Conservation (phyloP, 1,140 invertebrate species). For the Cydia splendana region DNA sequence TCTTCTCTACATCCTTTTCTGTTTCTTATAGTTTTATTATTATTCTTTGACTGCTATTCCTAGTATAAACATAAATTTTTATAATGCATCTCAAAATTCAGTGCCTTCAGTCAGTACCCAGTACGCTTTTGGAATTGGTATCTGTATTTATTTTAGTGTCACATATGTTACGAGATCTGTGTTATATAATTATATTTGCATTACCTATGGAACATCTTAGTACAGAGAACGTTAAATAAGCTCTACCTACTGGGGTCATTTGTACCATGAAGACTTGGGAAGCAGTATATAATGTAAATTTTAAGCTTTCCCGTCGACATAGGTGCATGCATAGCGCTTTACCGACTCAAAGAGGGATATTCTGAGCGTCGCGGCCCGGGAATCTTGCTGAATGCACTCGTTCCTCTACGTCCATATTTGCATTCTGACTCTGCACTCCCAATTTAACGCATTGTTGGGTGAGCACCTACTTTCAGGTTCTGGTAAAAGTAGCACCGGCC, state of each 20-base stretch:
- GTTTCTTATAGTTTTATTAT: too few species aligned
- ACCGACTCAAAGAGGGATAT: conserved; percentile 34
- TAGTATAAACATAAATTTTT: too few species aligned
- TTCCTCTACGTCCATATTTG: conserved; percentile 47
- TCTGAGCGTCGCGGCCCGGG: conserved; percentile 26
- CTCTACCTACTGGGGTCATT: not conserved
- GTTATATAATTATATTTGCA: too few species aligned
- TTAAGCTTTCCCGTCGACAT: conserved; percentile 19
- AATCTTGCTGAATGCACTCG: conserved; percentile 47
- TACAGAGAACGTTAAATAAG: not conserved
- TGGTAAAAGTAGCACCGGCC: not conserved
- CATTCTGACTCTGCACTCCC: conserved; percentile 50
- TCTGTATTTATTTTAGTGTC: too few species aligned
- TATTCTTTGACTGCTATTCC: too few species aligned
- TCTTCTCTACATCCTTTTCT: too few species aligned
- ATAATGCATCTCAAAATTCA: too few species aligned
- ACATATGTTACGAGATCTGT: too few species aligned
- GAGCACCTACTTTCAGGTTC: conserved; percentile 35
- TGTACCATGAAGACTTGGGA: not conserved
- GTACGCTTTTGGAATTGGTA: too few species aligned
- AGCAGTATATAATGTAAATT: conserved; percentile 23
- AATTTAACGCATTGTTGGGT: conserved; percentile 53
- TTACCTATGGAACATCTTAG: too few species aligned
- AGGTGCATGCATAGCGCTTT: conserved; percentile 25
- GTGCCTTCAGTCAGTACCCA: too few species aligned